Evolutionary conservation across 2,113 vertebrate species (phyloP).

Genomic region (Ariopsis seemanni): DNA sequence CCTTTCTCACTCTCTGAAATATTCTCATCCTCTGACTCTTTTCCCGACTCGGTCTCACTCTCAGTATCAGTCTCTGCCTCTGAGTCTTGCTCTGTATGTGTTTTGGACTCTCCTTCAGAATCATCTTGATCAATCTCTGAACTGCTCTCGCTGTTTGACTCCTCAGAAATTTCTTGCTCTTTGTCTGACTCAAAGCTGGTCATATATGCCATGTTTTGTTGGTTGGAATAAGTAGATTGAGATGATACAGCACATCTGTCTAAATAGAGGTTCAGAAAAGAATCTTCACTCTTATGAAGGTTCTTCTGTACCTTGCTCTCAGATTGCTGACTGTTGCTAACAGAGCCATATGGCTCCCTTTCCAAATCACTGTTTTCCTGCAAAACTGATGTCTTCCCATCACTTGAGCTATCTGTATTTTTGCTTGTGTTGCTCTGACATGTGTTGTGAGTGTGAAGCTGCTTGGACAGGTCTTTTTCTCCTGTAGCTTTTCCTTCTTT

Average conservation of each 20-base stretch:
- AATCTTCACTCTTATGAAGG: conserved; percentile 44
- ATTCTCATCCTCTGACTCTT: conserved; percentile 19
- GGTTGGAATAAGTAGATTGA: conserved; percentile 50
- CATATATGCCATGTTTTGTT: conserved; percentile 67
- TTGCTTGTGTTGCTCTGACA: conserved; percentile 57
- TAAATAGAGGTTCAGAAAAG: conserved; percentile 34
- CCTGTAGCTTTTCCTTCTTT: conserved; percentile 60
- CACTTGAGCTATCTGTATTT: conserved; percentile 45
- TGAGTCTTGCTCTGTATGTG: conserved; percentile 56
- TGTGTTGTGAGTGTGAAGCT: conserved; percentile 62
- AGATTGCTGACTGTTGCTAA: conserved; percentile 58
- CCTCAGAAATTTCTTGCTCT: conserved; percentile 73
- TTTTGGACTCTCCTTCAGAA: conserved; percentile 62
- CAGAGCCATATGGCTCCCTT: conserved; percentile 63
- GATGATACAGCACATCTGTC: conserved; percentile 55
- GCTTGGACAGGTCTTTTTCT: conserved; percentile 66
- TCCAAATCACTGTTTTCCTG: conserved; percentile 51
- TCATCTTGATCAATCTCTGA: conserved; percentile 47
- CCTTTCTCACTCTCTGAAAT: conserved; percentile 58
- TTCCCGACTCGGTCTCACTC: conserved; percentile 59
- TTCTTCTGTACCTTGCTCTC: conserved; percentile 53
- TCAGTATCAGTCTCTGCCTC: conserved; percentile 60
- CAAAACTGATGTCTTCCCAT: conserved; percentile 56
- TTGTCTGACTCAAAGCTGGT: conserved; percentile 76
- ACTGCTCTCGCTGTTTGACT: conserved; percentile 72